Evolutionary conservation across 2,888 invertebrate species (phyloP), one percentile per base, ranked within the genome.

Genomic region (Temnothorax rugatulus): DNA sequence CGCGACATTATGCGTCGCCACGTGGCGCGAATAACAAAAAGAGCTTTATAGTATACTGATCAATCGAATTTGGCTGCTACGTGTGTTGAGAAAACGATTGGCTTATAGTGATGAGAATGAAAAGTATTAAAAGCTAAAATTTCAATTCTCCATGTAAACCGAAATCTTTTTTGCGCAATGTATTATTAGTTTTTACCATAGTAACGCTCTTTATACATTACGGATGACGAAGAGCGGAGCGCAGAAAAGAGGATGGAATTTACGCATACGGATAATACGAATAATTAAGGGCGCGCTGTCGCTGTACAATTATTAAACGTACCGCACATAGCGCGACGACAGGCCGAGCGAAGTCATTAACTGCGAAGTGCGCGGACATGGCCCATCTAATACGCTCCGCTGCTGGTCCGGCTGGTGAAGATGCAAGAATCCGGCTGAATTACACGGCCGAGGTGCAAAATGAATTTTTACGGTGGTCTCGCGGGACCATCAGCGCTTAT

Each of bases 401-500:
- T 18, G 21, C 74, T 18, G 63, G 75, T 50, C 59, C 52, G 68
- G 84, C 59, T 71, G 79, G 79, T 50, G 81, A 90, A 89, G 90
- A 90, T 84, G 89, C 87, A 88, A 89, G 88, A 89, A 90, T 90
- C 89, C 88, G 83, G 77, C 68, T 64, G 82, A 84, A 84, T 86
- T 86, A 87, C 87, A 84, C 77, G 52, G 66, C 57, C 74, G 86
- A 63, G 85, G 81, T 84, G 85, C 81, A 86, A 92, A 91, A 92
- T 92, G 91, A 91, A 92, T 92, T 91, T 92, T 91, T 92, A 91
- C 91, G 87, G 90, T 87, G 82, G 90, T 79, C 86, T 76, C 83
- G 90, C 86, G 88, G 69, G 90, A 83, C 84, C 90, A 86, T 90
- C 90, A 88, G 85, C 85, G 88, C 83, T 89, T 86, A 86, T 79